Evolutionary conservation across 2,888 invertebrate species (phyloP), one percentile per base, ranked within the genome.

Genomic region (Salpingus planirostris): DNA sequence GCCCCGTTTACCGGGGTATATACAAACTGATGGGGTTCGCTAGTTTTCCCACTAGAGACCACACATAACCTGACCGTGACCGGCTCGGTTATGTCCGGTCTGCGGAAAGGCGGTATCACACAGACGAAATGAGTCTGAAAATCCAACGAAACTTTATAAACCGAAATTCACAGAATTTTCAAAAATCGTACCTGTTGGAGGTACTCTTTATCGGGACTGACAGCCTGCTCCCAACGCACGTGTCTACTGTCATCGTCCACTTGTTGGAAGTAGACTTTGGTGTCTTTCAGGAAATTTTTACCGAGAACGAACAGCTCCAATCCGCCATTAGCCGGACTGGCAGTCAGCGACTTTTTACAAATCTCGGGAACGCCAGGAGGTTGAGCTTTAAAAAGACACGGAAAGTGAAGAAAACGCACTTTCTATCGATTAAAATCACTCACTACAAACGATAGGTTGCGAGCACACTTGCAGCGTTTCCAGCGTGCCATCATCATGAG

Each of bases 331-430:
- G 80, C 83, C 4, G 84, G 80, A 56, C 84, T 82, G 13, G 86
- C 80, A 13, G 79, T 78, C 6, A 89, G 62, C 0, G 90, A 91
- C 62, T 89, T 90, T 60, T 89, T 88, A 57, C 86, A 86, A 42
- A 91, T 90, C 68, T 91, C 91, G 8, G 91, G 91, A 29, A 89
- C 79, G 33, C 91, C 91, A 2, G 90, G 90, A 8, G 90, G 90
- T 69, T 91, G 91, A 18, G 90, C 90, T 89, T 60, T 2, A 60
- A 58, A 40, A 24, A 42, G 33, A 40, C 10, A 22, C 21, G 26
- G 11, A 2, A 29, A 21, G 11, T 5, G 7, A 10, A 23, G 8
- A 6, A 6, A 18, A 18, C 8, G 18, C 5, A 18, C 18, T 5
- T 18, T 8, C 5, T 18, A 18, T 18, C 8, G 23, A 5, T 11